A percentile compares a stretch with the other conserved stretches of the same genome.
phyloP scores from a whole-genome alignment of 2,888 invertebrate species.

The Parnassius smintheus region DNA sequence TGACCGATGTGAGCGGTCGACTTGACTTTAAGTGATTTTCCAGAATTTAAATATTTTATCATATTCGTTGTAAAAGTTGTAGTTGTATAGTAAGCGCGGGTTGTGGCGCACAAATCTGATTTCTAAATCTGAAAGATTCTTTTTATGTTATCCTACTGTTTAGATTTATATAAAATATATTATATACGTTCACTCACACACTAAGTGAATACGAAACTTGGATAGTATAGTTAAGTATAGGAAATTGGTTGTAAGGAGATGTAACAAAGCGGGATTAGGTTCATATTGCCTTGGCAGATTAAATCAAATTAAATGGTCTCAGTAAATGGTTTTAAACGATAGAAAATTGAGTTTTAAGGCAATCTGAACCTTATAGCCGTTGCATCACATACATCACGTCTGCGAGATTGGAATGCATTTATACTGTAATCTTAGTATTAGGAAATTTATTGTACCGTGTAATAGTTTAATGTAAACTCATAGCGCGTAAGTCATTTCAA shows the following conservation, averaged over 20 bases:
- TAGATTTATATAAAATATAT: slow-evolving; percentile 10
- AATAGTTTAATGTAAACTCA: slow-evolving; percentile 29
- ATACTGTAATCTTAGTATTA: slow-evolving; percentile 45
- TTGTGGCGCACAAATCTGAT: slow-evolving; percentile 55
- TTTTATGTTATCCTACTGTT: slow-evolving; percentile 36
- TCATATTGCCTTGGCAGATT: slow-evolving; percentile 12
- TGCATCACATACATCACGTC: slow-evolving; percentile 42
- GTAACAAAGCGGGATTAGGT: neutral
- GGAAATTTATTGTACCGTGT: slow-evolving; percentile 30
- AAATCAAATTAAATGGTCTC: too few species aligned
- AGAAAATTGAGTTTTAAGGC: slow-evolving; percentile 1
- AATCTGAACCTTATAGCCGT: slow-evolving; percentile 5
- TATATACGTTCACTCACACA: neutral
- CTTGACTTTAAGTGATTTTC: slow-evolving; percentile 22
- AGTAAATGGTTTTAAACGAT: too few species aligned
- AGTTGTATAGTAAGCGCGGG: slow-evolving; percentile 34
- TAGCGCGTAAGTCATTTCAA: slow-evolving; percentile 17
- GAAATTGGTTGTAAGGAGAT: slow-evolving; percentile 10
- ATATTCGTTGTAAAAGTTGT: slow-evolving; percentile 13
- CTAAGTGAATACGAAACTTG: neutral
- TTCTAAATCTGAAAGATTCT: slow-evolving; percentile 55
- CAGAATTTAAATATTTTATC: slow-evolving; percentile 12
- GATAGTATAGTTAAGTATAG: slow-evolving; percentile 3
- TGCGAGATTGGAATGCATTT: slow-evolving; percentile 67
- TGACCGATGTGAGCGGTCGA: neutral